Evolutionary conservation across 2,113 vertebrate genomes (phyloP), one percentile per base, ranked within the genome.

Genomic region (Anolis sagrei): DNA sequence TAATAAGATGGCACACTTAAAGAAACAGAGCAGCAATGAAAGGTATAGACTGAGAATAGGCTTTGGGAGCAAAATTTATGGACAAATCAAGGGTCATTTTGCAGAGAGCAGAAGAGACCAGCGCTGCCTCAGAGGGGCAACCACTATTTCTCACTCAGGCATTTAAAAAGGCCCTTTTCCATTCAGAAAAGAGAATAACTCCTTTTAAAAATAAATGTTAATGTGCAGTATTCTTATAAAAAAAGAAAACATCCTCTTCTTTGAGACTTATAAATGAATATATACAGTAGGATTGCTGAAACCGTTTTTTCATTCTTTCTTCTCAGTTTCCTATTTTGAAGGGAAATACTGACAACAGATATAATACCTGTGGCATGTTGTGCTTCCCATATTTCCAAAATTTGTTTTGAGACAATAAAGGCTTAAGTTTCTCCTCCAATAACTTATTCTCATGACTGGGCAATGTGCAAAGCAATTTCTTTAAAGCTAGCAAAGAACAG

Each of bases 361-460:
- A 86, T 89, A 86, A 94, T 95, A 99, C 99, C 97, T 98, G 98
- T 80, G 98, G 96, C 34, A 94, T 82, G 9, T 81, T 98, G 94
- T 99, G 97, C 84, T 98, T 99, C 96, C 97, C 95, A 29, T 98
- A 99, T 88, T 99, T 99, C 99, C 99, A 99, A 94, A 99, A 99
- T 88, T 98, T 99, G 49, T 91, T 97, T 88, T 98, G 97, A 32
- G 96, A 95, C 21, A 98, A 90, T 51, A 99, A 95, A 27, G 94
- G 92, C 78, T 90, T 90, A 21, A 99, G 94, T 87, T 96, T 96
- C 80, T 97, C 95, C 75, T 97, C 96, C 88, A 99, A 32, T 25
- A 94, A 94, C 6, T 85, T 89, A 32, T 95, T 92, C 82, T 99
- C 99, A 79, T 87, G 94, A 68, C 95, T 92, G 69, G 97, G 96